Base-by-base conservation (phyloP, 2,888 invertebrate species). In the Sympetrum striolatum region DNA sequence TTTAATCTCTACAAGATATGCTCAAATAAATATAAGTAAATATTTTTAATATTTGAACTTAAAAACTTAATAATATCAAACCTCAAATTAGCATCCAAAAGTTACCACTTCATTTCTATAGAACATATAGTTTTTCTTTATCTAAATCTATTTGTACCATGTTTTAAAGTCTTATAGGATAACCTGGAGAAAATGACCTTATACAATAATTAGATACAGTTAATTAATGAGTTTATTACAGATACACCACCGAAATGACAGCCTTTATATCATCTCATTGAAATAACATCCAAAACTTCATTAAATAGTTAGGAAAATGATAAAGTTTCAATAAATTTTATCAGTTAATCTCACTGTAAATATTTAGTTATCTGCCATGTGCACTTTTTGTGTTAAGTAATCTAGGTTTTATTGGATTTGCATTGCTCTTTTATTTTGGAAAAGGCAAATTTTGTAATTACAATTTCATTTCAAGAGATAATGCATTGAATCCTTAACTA, bases 381-480 rank as follows among this genome's bases (percentile, higher is more conserved):
- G 86, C 86, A 86, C 86, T 86, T 82, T 60, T 86, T 86, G 39
- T 25, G 60, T 60, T 60, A 15, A 60, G 60, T 82, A 82, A 35
- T 82, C 15, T 82, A 82, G 82, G 82, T 86, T 86, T 86, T 86
- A 58, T 58, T 86, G 35, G 60, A 86, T 35, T 86, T 86, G 60
- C 86, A 86, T 86, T 60, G n/a, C 35, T 60, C 31, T 86, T 86
- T 86, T 58, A 60, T 37, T 31, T 35, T 25, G 31, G 37, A 58
- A 86, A 86, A 86, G 60, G 60, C 58, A 60, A 86, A 86, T 86
- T 82, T 86, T 86, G 86, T 86, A 86, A 86, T 86, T 86, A 60
- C 37, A 64, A 37, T 60, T 86, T 86, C 60, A 58, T 86, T 60
- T 18, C 22, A 86, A 86, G 60, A 60, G 60, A 12, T 86, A 37